Evolutionary conservation across 1,140 invertebrate genomes (phyloP).

Genomic region (Diplogasteroides magnus): DNA sequence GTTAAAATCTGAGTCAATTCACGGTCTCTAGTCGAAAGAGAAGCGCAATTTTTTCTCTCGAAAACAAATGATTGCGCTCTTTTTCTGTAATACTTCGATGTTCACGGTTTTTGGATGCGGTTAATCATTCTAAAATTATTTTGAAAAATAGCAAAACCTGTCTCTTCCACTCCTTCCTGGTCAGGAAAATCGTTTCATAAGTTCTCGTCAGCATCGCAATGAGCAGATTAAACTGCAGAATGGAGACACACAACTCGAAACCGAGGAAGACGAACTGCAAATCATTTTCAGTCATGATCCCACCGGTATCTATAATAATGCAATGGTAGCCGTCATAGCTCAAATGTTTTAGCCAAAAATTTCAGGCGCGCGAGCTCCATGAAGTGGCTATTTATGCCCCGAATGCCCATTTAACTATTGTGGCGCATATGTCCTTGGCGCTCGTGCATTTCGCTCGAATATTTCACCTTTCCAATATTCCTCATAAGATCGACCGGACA

Average conservation of each 20-base stretch:
- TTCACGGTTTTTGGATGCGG: no score
- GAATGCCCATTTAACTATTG: no score
- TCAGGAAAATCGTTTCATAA: slow-evolving; percentile 69
- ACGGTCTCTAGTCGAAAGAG: no score
- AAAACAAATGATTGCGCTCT: no score
- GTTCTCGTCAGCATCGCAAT: slow-evolving; percentile 85
- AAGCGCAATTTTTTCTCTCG: no score
- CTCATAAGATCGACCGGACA: slow-evolving; percentile 38
- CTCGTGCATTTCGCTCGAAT: neutral
- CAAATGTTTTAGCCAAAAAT: neutral
- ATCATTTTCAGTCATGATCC: no score
- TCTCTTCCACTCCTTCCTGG: slow-evolving; percentile 93
- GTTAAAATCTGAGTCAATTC: no score
- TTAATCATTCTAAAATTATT: no score
- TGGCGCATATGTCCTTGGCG: no score
- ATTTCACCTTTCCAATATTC: slow-evolving; percentile 32
- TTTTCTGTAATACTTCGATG: no score
- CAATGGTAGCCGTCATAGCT: neutral
- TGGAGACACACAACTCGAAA: slow-evolving; percentile 91
- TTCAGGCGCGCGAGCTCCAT: neutral
- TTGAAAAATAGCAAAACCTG: no score
- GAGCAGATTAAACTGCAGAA: slow-evolving; percentile 94
- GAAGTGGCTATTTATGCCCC: neutral
- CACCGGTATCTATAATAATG: slow-evolving; percentile 3
- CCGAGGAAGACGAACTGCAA: slow-evolving; percentile 78